Evolutionary conservation across 1,140 invertebrate genomes (phyloP).

Genomic region (Lasioglossum albipes): DNA sequence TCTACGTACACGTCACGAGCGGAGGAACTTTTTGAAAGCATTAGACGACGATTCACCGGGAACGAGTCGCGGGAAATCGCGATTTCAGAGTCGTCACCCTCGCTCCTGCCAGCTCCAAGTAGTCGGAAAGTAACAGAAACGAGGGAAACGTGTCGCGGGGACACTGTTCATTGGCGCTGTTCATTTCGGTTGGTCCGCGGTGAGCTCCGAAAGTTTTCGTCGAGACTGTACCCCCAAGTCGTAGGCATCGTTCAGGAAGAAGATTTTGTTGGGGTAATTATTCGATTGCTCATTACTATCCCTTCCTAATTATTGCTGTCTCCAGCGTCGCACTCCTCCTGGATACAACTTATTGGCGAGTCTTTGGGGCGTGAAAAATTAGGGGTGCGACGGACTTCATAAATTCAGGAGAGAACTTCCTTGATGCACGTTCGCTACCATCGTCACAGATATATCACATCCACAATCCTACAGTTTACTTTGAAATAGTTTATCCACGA

Average conservation of each 20-base stretch:
- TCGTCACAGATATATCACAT: too few relatives aligned
- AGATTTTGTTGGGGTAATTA: neutral
- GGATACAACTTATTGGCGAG: neutral
- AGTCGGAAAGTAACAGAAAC: neutral
- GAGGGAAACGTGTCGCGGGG: neutral
- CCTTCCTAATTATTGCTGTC: neutral
- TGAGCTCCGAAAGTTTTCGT: neutral
- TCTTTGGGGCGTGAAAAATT: neutral
- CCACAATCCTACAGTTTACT: too few relatives aligned
- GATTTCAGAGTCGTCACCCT: neutral
- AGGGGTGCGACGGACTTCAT: neutral
- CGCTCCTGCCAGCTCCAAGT: neutral
- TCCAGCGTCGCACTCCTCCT: neutral
- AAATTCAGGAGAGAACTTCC: too few relatives aligned
- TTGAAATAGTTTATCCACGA: too few relatives aligned
- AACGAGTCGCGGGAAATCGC: constrained; percentile 3
- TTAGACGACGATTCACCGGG: constrained; percentile 34
- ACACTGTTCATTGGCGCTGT: neutral
- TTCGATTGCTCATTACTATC: neutral
- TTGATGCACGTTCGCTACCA: too few relatives aligned
- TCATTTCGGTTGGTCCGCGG: neutral
- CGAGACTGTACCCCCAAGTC: neutral
- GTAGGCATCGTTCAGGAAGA: neutral
- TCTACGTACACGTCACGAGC: constrained; percentile 26
- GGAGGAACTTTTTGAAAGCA: constrained; percentile 56